Evolutionary conservation across 2,113 vertebrate genomes (phyloP).

Genomic region (Grammomys surdaster): DNA sequence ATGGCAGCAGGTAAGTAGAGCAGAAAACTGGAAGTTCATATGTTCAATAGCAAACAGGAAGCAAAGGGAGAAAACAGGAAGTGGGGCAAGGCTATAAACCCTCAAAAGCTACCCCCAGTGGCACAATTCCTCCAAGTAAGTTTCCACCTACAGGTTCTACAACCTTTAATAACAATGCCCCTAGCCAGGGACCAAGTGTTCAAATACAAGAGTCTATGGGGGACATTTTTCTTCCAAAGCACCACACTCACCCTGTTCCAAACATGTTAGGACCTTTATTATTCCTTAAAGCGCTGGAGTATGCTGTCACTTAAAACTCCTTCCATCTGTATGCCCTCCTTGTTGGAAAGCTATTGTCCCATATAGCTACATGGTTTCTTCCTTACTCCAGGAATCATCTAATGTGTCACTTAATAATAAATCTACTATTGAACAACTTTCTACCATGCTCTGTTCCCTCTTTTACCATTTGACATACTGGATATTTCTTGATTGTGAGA

Average conservation of each 20-base stretch:
- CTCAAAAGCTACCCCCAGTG: not conserved
- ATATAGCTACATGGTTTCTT: conserved; percentile 15
- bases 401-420: conserved; percentile 29
- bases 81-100: not conserved
- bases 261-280: not conserved
- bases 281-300: conserved; percentile 3
- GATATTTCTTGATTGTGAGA: not conserved
- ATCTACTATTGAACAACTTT: conserved; percentile 25
- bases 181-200: not conserved
- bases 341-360: conserved; percentile 18
- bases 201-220: not conserved
- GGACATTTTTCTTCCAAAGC: not conserved
- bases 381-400: conserved; percentile 43
- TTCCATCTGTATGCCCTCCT: not conserved
- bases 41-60: not conserved
- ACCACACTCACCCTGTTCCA: not conserved
- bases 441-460: not conserved
- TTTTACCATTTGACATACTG: not conserved
- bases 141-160: not conserved
- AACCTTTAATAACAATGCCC: not conserved
- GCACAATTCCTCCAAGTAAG: not conserved
- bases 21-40: not conserved
- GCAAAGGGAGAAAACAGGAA: not conserved
- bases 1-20: not conserved
- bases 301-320: not conserved